A percentile compares a stretch with the other conserved stretches of the same genome.
phyloP scores from a whole-genome alignment of 2,797 vertebrate species.

The Luscinia megarhynchos region DNA sequence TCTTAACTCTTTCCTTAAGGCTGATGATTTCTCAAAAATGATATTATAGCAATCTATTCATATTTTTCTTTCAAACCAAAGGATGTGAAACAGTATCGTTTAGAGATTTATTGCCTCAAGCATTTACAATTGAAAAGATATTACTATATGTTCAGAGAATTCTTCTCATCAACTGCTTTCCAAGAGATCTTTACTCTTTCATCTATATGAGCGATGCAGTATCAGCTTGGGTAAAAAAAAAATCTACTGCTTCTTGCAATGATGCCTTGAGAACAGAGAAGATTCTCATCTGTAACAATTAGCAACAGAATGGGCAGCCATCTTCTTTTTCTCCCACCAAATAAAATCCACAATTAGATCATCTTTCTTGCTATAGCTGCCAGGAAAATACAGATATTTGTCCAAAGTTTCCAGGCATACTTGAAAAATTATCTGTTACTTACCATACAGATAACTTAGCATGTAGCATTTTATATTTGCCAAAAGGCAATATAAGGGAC shows the following conservation, averaged over 20 bases:
- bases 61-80: background rate
- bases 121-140: background rate
- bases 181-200: background rate
- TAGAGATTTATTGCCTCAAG: background rate
- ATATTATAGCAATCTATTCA: rapidly evolving
- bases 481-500: background rate
- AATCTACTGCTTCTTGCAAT: background rate
- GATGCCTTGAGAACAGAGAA: background rate
- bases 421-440: background rate
- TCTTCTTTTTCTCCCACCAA: background rate
- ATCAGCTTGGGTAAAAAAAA: background rate
- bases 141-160: background rate
- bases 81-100: background rate
- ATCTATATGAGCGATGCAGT: background rate
- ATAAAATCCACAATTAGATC: background rate
- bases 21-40: background rate
- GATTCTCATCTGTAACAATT: background rate
- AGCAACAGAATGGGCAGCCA: background rate
- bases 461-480: background rate
- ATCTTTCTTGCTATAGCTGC: background rate
- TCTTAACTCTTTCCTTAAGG: background rate
- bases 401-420: background rate
- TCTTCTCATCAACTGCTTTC: background rate
- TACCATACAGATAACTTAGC: background rate
- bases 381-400: background rate